Evolutionary conservation across 1,140 invertebrate genomes (phyloP), one percentile per base, ranked within the genome.

Genomic region (Drosophila sp.): DNA sequence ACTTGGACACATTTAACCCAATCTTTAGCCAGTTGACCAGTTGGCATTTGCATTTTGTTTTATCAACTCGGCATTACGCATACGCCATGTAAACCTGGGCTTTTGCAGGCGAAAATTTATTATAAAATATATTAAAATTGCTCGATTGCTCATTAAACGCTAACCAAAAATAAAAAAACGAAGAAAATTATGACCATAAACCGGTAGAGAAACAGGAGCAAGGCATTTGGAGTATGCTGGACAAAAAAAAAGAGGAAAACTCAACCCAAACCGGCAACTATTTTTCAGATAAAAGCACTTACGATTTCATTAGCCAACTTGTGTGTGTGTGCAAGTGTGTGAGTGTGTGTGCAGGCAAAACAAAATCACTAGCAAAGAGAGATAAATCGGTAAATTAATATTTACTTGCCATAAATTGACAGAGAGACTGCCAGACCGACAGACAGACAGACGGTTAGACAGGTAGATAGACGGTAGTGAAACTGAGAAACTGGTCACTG

Each of bases 221-320:
- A 62, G n/a, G 64, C 65, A 76, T 68, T 69, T 35, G 57, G 62
- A 44, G 40, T 61, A 57, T 58, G 55, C 38, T 30, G 25, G 27
- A 11, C 2, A 57, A 76, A 50, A 50, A 50, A 63, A 62, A 38
- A 38, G 50, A 27, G 29, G 11, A 61, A 78, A 79, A 69, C 60
- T 66, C 41, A 70, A 66, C 63, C 72, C 58, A 80, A 67, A 72
- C 66, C 63, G 73, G 79, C 79, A 87, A 73, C 72, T 89, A 89
- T 87, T 87, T 89, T 74, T 66, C 73, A 83, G 84, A 87, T 84
- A 87, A 87, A 84, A 87, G 84, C 84, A 87, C 84, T 87, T 89
- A 89, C 84, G 84, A 87, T 87, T 87, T 87, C 83, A 87, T 87
- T 87, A 89, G 83, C 80, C 79, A 89, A 89, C 76, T 25, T 7